Evolutionary conservation across 2,113 vertebrate genomes (phyloP).

Genomic region (Carassius carassius): DNA sequence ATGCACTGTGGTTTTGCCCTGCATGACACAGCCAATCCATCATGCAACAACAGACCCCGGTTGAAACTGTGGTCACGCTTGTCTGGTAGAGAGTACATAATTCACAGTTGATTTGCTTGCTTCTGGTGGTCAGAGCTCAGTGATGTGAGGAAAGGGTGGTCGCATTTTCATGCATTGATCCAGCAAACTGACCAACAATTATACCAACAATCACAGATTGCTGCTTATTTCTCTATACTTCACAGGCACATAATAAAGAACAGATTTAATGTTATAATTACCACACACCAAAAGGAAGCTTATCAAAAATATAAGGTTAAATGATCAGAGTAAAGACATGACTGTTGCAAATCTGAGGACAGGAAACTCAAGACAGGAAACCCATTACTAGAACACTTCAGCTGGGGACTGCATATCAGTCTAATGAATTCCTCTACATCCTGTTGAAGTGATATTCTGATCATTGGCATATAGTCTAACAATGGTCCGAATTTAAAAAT

Average conservation of each 20-base stretch:
- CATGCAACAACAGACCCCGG: conserved; percentile 27
- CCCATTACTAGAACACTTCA: conserved; percentile 60
- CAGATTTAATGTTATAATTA: neutral
- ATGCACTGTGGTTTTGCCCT: conserved; percentile 31
- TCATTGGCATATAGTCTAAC: neutral
- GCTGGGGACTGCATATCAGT: conserved; percentile 50
- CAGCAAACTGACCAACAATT: conserved; percentile 50
- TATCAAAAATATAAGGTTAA: neutral
- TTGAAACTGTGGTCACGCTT: conserved; percentile 36
- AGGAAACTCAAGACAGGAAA: conserved; percentile 18
- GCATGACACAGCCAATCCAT: conserved; percentile 35
- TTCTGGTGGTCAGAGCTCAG: conserved; percentile 37
- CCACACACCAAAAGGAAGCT: neutral
- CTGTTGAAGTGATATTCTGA: neutral
- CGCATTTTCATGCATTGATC: conserved; percentile 9
- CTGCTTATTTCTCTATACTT: neutral
- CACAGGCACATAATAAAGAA: neutral
- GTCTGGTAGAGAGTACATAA: conserved; percentile 38
- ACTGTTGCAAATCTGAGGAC: neutral
- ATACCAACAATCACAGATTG: conserved; percentile 55
- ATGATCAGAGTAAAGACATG: neutral
- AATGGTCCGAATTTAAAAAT: conserved; percentile 13
- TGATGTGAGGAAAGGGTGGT: conserved; percentile 29
- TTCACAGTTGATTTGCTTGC: conserved; percentile 45
- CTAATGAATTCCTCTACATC: conserved; percentile 17